Base-by-base conservation (phyloP, 2,888 invertebrate species). In the Seira ritae region DNA sequence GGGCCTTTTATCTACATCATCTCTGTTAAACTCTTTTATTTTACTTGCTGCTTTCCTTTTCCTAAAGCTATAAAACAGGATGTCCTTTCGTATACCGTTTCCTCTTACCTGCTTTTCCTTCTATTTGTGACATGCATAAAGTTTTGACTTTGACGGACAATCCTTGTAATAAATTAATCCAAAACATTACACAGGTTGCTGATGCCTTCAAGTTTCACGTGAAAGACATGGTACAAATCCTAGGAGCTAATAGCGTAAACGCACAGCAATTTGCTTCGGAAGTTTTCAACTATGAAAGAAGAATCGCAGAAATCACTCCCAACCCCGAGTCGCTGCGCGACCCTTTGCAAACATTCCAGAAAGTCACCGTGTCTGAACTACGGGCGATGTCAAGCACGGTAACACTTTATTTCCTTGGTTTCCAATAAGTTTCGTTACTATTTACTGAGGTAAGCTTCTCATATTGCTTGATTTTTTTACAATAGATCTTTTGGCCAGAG, bases 271-370 rank as follows among this genome's bases (percentile, higher is more conserved):
- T 92, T 90, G 91, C 92, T 23, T 91, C 91, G 15, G 92, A 92
- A 6, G 37, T 31, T 17, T 65, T 20, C 20, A 91, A 91, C 84
- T 93, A 92, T 89, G 93, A 93, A 89, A 92, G 92, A 89, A 89
- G 93, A 31, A 91, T 93, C 10, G 93, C 93, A 0, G 92, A 92
- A 89, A 90, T 92, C 10, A 92, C 91, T 6, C 92, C 92, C 0
- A 23, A 0, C 0, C 66, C 72, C 0, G 79, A 79, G 20, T 66
- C 31, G n/a, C 77, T 79, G 1, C 88, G 89, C 60, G 90, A 92
- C 89, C 92, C 92, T 0, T 89, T 91, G 8, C 88, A 89, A 15
- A 91, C 91, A 1, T 91, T 91, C 75, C 91, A 91, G 78, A 90
- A 90, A 12, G 88, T 91, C 60, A 91, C 90, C 17, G 89, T 92